Percentiles rank a stretch among this genome's conserved stretches.
Evolutionary conservation across 1,140 invertebrate species (phyloP).

Genomic region (Diachasmimorpha longicaudata): DNA sequence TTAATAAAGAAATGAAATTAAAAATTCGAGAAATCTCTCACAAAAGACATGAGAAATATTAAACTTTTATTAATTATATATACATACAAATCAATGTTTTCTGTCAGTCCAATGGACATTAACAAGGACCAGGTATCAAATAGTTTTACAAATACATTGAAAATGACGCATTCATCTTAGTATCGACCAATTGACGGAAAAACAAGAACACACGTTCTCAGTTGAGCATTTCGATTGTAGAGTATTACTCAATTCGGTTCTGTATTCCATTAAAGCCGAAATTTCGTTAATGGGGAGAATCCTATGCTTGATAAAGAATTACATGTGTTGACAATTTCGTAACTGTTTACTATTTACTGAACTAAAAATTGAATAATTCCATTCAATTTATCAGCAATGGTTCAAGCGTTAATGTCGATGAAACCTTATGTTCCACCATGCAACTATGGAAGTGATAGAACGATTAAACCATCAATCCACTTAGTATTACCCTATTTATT

Average conservation of each 20-base stretch:
- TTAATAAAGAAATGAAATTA: no score
- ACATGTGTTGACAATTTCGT: no score
- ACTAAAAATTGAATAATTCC: no score
- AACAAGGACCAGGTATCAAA: not conserved
- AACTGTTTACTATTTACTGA: no score
- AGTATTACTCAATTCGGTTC: not conserved
- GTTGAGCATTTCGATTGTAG: not conserved
- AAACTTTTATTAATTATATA: not conserved
- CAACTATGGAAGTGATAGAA: no score
- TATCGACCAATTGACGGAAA: not conserved
- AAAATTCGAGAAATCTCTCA: no score
- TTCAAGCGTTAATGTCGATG: no score
- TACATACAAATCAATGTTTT: not conserved
- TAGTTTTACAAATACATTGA: not conserved
- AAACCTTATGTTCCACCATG: no score
- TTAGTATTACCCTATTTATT: no score
- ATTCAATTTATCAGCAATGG: no score
- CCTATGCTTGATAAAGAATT: no score
- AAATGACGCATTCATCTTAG: not conserved
- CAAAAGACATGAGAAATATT: not conserved
- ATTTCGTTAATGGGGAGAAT: not conserved
- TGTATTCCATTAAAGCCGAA: not conserved
- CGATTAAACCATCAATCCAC: no score
- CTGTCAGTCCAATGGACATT: not conserved
- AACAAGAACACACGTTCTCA: not conserved